Base-by-base conservation (phyloP, 2,113 vertebrate species). In the Tachysurus fulvidraco region DNA sequence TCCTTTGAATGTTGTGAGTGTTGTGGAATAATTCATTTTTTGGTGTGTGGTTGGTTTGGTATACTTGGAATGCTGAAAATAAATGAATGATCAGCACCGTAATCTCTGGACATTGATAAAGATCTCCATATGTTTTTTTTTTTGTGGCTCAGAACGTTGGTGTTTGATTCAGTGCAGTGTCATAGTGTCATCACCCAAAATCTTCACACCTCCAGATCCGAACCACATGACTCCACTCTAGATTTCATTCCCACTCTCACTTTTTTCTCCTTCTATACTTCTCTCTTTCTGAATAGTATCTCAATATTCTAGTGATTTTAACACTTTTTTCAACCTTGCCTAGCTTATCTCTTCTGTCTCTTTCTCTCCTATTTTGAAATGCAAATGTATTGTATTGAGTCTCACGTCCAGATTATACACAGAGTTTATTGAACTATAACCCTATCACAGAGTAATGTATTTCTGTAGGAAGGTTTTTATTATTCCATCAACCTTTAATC, bases 111-210 rank as follows among this genome's bases (percentile, higher is more conserved):
- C n/a, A n/a, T n/a, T n/a, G n/a, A 46, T 76, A 59, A 76, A 62
- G 41, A 36, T 55, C 41, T 21, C 71, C 59, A 28, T 84, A 76
- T 84, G 69, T 30, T 54, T 67, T 36, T 8, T 50, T 36, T n/a
- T n/a, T n/a, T n/a, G n/a, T n/a, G n/a, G 9, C 71, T 84, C 23
- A 76, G 55, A 30, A 44, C 50, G 81, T 10, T 50, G 57, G 54
- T 57, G 64, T 30, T 55, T 84, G 83, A 84, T 41, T 84, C 67
- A 41, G 12, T 44, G 52, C 65, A 14, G n/a, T 83, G 62, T 82
- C 59, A 65, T 55, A 28, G 16, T 69, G 50, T 44, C 54, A 25
- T 84, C 28, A 84, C 83, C 67, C 54, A 19, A 11, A 21, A 16
- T 69, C 17, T 54, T 76, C 73, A 50, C 73, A 76, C 73, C 73